Base-by-base conservation (phyloP, 2,797 vertebrate genomes). In the Rhinatrema bivittatum region DNA sequence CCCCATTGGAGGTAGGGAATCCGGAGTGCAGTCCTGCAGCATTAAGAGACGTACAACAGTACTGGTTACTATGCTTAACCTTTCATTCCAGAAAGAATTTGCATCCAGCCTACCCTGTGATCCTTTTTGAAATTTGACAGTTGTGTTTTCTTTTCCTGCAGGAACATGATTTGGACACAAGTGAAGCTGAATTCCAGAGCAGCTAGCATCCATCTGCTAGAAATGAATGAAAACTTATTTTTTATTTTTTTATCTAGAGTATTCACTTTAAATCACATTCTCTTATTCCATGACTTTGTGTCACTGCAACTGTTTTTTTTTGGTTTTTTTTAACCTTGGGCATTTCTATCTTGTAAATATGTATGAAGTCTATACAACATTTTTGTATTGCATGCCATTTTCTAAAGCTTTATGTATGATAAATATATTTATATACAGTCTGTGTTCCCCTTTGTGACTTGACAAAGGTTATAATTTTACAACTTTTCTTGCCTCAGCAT, bases 81-180 rank as follows among this genome's bases (percentile, higher is more conserved):
- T n/a, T n/a, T n/a, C n/a, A n/a, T n/a, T n/a, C n/a, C n/a, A n/a
- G n/a, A n/a, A n/a, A n/a, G n/a, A n/a, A n/a, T n/a, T n/a, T n/a
- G n/a, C n/a, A n/a, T n/a, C n/a, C n/a, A n/a, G n/a, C n/a, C n/a
- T n/a, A n/a, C n/a, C n/a, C n/a, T n/a, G n/a, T n/a, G n/a, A n/a
- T n/a, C n/a, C n/a, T n/a, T n/a, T n/a, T n/a, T n/a, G n/a, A n/a
- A n/a, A n/a, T n/a, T n/a, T n/a, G n/a, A n/a, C n/a, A n/a, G n/a
- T n/a, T n/a, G 15, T 34, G 17, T 39, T 32, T 8, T 4, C 53
- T 3, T 10, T 33, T 39, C 4, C 50, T 45, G 30, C 61, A 97
- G 94, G 91, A 96, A 22, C 90, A 89, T 0, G 89, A 94, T 6
- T 39, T 81, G 2, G 90, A 92, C 49, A 71, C 85, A 21, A 73